Percentiles rank a stretch among this genome's conserved stretches.
Evolutionary conservation across 2,113 vertebrate genomes (phyloP).

Genomic region (Dasyprocta punctata): DNA sequence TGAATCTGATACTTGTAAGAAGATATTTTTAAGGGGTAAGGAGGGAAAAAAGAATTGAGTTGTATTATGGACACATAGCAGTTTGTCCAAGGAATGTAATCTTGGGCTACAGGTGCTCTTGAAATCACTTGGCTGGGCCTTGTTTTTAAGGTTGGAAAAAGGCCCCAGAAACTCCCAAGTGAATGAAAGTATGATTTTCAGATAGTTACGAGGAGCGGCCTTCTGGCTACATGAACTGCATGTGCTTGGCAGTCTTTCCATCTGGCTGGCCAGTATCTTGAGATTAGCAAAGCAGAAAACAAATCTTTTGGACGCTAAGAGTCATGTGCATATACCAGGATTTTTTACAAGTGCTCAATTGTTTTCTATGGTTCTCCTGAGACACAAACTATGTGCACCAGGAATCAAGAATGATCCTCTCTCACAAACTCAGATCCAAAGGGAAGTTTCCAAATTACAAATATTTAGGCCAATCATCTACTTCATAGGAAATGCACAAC

Average conservation of each 20-base stretch:
- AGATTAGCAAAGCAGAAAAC: slow-evolving; percentile 77
- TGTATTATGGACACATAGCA: too few relatives aligned
- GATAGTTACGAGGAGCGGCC: slow-evolving; percentile 83
- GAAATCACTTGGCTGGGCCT: slow-evolving; percentile 80
- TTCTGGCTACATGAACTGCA: slow-evolving; percentile 80
- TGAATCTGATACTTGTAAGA: not conserved
- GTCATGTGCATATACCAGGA: slow-evolving; percentile 71
- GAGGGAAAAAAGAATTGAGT: slow-evolving; percentile 31
- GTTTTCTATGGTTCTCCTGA: slow-evolving; percentile 70
- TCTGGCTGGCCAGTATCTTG: slow-evolving; percentile 80
- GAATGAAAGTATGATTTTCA: slow-evolving; percentile 85
- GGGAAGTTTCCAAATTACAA: slow-evolving; percentile 49
- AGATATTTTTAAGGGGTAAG: not conserved
- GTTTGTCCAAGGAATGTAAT: not conserved
- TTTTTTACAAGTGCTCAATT: slow-evolving; percentile 72
- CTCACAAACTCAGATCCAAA: slow-evolving; percentile 45
- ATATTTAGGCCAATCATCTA: slow-evolving; percentile 55
- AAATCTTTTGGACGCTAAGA: slow-evolving; percentile 77
- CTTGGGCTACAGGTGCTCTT: slow-evolving; percentile 67
- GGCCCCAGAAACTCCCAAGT: slow-evolving; percentile 78
- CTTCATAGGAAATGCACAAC: slow-evolving; percentile 70
- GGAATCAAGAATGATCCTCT: slow-evolving; percentile 38
- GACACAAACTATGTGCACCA: slow-evolving; percentile 54
- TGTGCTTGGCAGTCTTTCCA: slow-evolving; percentile 77
- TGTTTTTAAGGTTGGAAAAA: slow-evolving; percentile 83